These are phyloP conservation scores for Rousettus leschenaultii DNA, from an alignment of 2,113 vertebrate species.

Conservation along the genomic window DNA sequence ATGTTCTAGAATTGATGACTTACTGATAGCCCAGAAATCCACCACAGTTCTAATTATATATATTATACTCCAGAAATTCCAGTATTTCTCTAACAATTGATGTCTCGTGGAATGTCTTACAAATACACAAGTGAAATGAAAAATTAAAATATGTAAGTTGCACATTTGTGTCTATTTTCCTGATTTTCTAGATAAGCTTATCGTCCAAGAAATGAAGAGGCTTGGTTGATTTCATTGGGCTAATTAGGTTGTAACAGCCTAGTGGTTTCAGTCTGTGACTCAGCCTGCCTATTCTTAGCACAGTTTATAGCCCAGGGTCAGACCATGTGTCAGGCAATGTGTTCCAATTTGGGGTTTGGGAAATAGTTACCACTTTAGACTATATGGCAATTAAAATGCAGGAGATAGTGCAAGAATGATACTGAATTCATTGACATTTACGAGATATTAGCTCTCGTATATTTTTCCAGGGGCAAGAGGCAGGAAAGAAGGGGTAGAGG, in stretches of 20 bases:
- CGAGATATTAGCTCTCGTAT: not conserved
- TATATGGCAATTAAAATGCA: slow-evolving; percentile 56
- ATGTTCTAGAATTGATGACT: not conserved
- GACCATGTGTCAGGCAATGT: not conserved
- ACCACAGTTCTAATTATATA: not conserved
- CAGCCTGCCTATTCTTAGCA: not conserved
- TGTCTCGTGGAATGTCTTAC: not conserved
- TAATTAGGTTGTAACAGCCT: not conserved
- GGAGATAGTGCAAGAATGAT: not conserved
- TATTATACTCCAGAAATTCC: not conserved
- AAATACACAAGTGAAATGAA: not conserved
- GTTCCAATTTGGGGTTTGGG: not conserved
- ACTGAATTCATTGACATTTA: slow-evolving; percentile 69
- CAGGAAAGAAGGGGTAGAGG: not conserved
- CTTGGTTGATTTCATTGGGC: not conserved
- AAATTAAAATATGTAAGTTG: not conserved
- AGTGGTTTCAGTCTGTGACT: not conserved
- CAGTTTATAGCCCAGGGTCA: not conserved
- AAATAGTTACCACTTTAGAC: slow-evolving; percentile 34
- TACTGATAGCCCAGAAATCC: not conserved
- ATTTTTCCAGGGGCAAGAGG: slow-evolving; percentile 19
- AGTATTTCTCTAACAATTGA: not conserved
- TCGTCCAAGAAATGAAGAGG: not conserved
- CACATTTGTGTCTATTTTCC: not conserved
- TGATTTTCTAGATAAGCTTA: not conserved